Conservation (phyloP, 1,140 invertebrate species). For the Ceratoteleas bidentatus region DNA sequence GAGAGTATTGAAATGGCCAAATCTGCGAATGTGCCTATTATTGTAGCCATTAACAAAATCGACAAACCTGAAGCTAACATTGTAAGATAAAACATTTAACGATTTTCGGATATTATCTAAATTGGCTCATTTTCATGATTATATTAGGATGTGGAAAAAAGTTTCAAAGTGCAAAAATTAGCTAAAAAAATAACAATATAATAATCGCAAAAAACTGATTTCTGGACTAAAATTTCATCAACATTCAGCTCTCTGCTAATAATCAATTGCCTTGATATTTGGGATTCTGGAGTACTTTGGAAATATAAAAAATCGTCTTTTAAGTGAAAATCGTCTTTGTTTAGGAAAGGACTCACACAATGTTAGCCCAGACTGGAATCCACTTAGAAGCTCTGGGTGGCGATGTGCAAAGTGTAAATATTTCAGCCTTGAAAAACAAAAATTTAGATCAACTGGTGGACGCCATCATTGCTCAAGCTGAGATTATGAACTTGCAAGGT, state of each 20-base stretch:
- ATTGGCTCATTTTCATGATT: no score
- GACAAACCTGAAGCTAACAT: conserved; percentile 95
- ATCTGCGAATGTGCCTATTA: conserved; percentile 92
- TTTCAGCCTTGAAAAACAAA: conserved; percentile 93
- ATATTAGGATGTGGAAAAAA: no score
- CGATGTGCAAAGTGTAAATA: conserved; percentile 93
- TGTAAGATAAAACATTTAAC: no score
- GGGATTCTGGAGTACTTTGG: no score
- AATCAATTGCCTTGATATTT: no score
- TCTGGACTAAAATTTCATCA: no score
- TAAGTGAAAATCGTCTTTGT: conserved; percentile 44
- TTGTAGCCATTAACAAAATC: conserved; percentile 99
- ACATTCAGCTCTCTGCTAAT: no score
- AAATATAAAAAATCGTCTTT: no score
- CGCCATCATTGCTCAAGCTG: conserved; percentile 92
- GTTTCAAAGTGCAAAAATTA: no score
- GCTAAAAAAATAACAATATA: no score
- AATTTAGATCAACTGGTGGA: conserved; percentile 93
- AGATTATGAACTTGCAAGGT: conserved; percentile 92
- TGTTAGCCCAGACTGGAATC: conserved; percentile 89
- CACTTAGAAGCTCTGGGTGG: conserved; percentile 94
- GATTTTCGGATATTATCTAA: no score
- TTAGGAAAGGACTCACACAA: conserved; percentile 88
- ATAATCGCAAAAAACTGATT: no score
- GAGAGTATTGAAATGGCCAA: conserved; percentile 90